Base-by-base conservation (phyloP, 2,888 invertebrate species). In the Mongoloraphidia duomilia region DNA sequence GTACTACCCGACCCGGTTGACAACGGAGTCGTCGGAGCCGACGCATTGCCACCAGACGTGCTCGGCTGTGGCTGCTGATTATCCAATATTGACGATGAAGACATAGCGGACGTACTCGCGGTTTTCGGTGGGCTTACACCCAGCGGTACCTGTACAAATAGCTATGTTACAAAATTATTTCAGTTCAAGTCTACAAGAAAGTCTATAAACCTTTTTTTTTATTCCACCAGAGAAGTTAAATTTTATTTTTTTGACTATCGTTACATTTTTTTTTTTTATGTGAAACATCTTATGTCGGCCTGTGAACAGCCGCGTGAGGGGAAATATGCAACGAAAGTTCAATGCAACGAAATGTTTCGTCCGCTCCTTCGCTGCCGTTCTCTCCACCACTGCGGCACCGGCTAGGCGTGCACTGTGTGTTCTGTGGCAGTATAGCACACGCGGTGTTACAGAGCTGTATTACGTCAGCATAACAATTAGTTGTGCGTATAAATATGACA, bases 81-180 rank as follows among this genome's bases (percentile, higher is more conserved):
- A 34, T 75, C 70, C 33, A 70, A 72, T 1, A 69, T 62, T 50
- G 68, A 70, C 3, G 65, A 59, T 4, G 69, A 66, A 51, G 73
- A 71, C 36, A 74, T 69, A 0, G 75, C 71, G 60, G 75, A 59
- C 8, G 73, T 68, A 65, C 71, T 72, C 9, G 69, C 56, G 2
- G 75, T 72, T 52, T 78, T 74, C 1, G 79, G 71, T 8, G 77
- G 72, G 59, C 73, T 75, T 42, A 70, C 70, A 55, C 76, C 74
- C 45, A 76, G 66, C 33, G 74, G 73, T 54, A 73, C 67, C 58
- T 61, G 50, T 26, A 56, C 9, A 54, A 43, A 44, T 41, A 41
- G 41, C 14, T 4, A 8, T 2, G 33, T 12, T 3, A 35, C 34
- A 14, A 35, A 13, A 41, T 35, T 35, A 35, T 39, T 34, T 9